Evolutionary conservation across 2,113 vertebrate species (phyloP).

Genomic region (Boleophthalmus pectinirostris): DNA sequence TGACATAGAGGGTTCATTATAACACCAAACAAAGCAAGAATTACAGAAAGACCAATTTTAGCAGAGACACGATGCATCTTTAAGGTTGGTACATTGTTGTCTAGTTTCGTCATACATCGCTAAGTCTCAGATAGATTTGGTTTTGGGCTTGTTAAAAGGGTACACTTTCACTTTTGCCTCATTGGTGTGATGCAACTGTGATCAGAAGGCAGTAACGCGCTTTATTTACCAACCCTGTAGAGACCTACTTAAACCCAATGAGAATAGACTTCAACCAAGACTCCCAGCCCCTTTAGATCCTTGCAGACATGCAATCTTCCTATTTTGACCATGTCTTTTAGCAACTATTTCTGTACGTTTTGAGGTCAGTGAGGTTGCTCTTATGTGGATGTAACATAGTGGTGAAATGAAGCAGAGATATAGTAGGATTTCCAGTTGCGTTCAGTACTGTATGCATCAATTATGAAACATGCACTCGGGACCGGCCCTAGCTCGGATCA

Average conservation of each 20-base stretch:
- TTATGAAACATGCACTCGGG: constrained; percentile 74
- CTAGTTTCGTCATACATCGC: constrained; percentile 59
- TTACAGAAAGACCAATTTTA: too few species aligned
- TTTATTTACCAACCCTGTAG: constrained; percentile 30
- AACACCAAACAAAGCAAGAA: too few species aligned
- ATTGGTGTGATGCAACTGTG: constrained; percentile 71
- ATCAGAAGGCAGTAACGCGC: constrained; percentile 58
- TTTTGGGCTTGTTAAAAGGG: constrained; percentile 55
- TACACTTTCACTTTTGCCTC: constrained; percentile 46
- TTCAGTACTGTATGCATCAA: constrained; percentile 71
- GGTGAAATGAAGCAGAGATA: constrained; percentile 60
- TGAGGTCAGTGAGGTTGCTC: constrained; percentile 25
- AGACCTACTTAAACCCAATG: constrained; percentile 17
- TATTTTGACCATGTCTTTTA: constrained; percentile 4
- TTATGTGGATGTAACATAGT: constrained; percentile 33
- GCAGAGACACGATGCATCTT: too few species aligned
- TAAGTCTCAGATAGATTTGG: constrained; percentile 9
- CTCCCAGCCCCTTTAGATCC: neutral
- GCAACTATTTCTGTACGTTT: neutral
- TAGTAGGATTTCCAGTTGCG: constrained; percentile 66
- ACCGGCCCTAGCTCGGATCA: constrained; percentile 67
- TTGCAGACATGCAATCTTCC: neutral
- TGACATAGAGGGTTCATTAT: too few species aligned
- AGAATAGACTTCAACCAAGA: constrained; percentile 7
- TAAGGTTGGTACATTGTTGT: constrained; percentile 40